These are phyloP conservation scores for Andrena bicolor DNA, from an alignment of 2,888 invertebrate genomes.

Conservation along the genomic window DNA sequence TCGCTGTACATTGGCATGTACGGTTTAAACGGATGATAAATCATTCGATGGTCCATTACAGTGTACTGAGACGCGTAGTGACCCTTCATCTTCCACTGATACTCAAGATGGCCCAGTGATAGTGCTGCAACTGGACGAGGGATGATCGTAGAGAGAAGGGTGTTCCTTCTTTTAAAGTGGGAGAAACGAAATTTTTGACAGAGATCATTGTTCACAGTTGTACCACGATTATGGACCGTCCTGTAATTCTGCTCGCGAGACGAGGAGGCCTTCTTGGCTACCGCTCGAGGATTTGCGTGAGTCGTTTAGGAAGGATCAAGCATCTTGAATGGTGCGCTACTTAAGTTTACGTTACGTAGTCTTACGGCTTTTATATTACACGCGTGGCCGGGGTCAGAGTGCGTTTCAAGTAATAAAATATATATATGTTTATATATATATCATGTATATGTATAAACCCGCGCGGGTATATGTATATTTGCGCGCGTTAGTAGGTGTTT, in stretches of 20 bases:
- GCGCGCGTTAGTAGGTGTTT: conserved; percentile 53
- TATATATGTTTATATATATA: conserved; percentile 62
- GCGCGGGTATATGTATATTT: conserved; percentile 47
- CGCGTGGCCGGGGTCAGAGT: conserved; percentile 77
- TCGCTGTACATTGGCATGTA: background rate
- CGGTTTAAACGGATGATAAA: conserved; percentile 22
- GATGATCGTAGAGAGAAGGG: background rate
- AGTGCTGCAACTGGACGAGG: background rate
- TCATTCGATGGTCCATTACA: conserved; percentile 5
- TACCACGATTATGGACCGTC: background rate
- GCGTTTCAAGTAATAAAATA: conserved; percentile 77
- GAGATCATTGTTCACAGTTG: too few species aligned
- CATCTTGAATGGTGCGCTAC: conserved; percentile 72
- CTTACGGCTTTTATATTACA: conserved; percentile 66
- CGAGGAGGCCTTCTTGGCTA: conserved; percentile 15
- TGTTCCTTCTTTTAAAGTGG: too few species aligned
- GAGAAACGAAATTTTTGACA: too few species aligned
- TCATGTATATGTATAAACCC: conserved; percentile 58
- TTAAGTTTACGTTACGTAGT: conserved; percentile 68
- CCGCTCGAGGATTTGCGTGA: conserved; percentile 24
- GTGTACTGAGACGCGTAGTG: background rate
- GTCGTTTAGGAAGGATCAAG: conserved; percentile 71
- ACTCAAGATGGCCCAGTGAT: background rate
- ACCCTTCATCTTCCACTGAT: background rate
- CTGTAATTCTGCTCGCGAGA: conserved; percentile 23